Evolutionary conservation across 2,113 vertebrate genomes (phyloP), one percentile per base, ranked within the genome.

Genomic region (Terrapene triunguis): DNA sequence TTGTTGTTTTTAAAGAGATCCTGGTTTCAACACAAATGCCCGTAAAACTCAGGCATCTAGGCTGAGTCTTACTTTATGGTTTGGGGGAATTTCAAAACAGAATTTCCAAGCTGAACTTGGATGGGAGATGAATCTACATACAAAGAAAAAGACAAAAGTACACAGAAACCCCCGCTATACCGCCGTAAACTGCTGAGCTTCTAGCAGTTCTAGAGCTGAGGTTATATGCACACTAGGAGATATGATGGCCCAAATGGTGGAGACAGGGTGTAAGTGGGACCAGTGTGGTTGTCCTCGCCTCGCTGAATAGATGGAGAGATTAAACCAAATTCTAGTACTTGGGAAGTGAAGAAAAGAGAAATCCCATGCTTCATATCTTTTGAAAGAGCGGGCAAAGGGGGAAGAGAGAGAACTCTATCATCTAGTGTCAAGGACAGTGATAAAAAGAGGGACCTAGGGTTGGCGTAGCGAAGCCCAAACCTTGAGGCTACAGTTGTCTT

Each of bases 191-290:
- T n/a, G 7, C 29, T 35, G 65, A 42, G 88, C 79, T n/a, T 84
- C 3, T 7, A 9, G 51, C 21, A 22, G 5, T 1, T 0, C 50
- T n/a, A 2, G 47, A 16, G 48, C 24, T 38, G 50, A 6, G 0
- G 11, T 50, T 59, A 7, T 24, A 16, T 11, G 21, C 17, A 21
- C 8, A 38, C 5, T 0, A 13, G 82, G 38, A 62, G 2, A 11
- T 32, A 47, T 29, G 35, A 55, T 0, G 22, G 9, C 0, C 27
- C 2, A 44, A 74, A 38, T 0, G n/a, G 3, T 0, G 3, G 25
- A 80, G 53, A 21, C 50, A 51, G 16, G 38, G n/a, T 53, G 42
- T 53, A 9, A 74, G 48, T 2, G 6, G n/a, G 3, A 91, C 81
- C 76, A 5, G 6, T 1, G 0, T 5, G 16, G 10, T 42, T 76